These are phyloP conservation scores for Dioctria linearis DNA, from an alignment of 2,888 invertebrate species.

Conservation along the genomic window DNA sequence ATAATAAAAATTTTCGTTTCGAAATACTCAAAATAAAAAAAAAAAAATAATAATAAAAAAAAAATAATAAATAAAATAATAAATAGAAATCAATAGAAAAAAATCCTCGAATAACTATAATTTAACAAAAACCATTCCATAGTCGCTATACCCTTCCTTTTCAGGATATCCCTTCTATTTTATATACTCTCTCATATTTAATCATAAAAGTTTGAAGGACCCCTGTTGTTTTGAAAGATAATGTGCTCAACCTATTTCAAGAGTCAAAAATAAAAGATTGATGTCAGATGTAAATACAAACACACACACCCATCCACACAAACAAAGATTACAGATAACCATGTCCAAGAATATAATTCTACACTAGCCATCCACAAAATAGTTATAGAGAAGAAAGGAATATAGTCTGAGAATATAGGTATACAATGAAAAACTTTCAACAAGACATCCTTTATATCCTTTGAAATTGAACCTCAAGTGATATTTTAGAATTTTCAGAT, in stretches of 20 bases:
- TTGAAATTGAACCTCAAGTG: slow-evolving; percentile 46
- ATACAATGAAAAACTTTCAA: slow-evolving; percentile 26
- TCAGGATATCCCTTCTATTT: background rate
- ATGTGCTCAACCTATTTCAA: slow-evolving; percentile 43
- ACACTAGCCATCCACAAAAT: no score
- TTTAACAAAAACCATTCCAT: no score
- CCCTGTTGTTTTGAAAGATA: slow-evolving; percentile 18
- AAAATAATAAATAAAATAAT: no score
- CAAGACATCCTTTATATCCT: slow-evolving; percentile 44
- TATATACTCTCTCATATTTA: no score
- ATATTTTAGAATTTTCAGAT: background rate
- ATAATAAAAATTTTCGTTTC: no score
- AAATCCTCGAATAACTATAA: no score
- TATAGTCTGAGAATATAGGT: background rate
- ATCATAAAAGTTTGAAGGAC: slow-evolving; percentile 35
- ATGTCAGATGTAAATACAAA: background rate
- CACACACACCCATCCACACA: no score
- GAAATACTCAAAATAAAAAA: no score
- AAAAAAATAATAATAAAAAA: no score
- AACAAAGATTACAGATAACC: no score
- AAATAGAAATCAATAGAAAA: no score
- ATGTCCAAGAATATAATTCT: no score
- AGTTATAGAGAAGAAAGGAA: background rate
- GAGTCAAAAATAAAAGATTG: slow-evolving; percentile 21
- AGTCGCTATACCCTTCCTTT: background rate